phyloP scores from a whole-genome alignment of 2,888 invertebrate genomes.

The Crepidodera aurea region DNA sequence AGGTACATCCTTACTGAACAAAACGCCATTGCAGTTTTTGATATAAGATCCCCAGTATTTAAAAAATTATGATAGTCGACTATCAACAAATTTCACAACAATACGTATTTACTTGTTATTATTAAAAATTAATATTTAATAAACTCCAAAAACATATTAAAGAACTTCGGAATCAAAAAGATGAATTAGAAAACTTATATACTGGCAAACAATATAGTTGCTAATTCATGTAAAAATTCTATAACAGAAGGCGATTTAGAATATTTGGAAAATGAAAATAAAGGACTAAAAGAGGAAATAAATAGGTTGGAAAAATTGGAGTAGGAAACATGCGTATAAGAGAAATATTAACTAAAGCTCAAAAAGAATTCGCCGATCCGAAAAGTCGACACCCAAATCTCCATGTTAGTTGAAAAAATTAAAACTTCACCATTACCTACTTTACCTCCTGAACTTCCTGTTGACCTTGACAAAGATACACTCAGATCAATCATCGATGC shows the following conservation, averaged over 20 bases:
- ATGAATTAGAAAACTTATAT: constrained; percentile 45
- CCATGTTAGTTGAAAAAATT: constrained; percentile 46
- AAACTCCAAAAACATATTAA: constrained; percentile 26
- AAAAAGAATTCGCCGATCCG: constrained; percentile 22
- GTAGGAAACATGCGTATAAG: constrained; percentile 37
- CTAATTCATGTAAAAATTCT: constrained; percentile 38
- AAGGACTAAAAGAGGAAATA: constrained; percentile 21
- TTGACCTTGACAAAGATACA: constrained; percentile 50
- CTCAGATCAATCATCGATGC: constrained; percentile 50
- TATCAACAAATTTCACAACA: too few species aligned
- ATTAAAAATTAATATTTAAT: too few species aligned
- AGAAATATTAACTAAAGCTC: constrained; percentile 26
- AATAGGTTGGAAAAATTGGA: constrained; percentile 24
- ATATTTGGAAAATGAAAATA: constrained; percentile 30
- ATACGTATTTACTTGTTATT: too few species aligned
- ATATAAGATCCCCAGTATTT: too few species aligned
- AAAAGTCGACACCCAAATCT: constrained; percentile 47
- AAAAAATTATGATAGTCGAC: too few species aligned
- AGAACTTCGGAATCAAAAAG: constrained; percentile 28
- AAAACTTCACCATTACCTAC: constrained; percentile 38
- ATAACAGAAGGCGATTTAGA: constrained; percentile 44
- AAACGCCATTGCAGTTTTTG: too few species aligned
- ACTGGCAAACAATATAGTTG: constrained; percentile 41
- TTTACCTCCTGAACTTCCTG: constrained; percentile 25
- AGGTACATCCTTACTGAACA: too few species aligned